phyloP scores from a whole-genome alignment of 2,888 invertebrate genomes.

The Megamerina dolium region DNA sequence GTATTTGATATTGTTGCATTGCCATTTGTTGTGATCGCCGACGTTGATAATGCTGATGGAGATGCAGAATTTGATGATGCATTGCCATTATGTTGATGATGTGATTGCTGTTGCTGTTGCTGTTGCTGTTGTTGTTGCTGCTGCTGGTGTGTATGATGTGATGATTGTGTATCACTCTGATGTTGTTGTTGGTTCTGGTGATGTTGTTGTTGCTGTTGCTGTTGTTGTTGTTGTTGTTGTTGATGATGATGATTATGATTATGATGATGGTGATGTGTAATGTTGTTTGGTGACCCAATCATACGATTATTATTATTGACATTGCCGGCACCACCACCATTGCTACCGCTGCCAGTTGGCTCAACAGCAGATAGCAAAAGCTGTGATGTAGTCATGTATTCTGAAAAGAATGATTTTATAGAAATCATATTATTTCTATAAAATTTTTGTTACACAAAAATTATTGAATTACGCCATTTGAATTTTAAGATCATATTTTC shows the following conservation, averaged over 20 bases:
- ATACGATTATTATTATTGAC: constrained; percentile 1
- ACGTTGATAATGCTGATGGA: neutral
- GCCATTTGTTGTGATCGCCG: neutral
- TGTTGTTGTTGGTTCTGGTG: too few relatives aligned
- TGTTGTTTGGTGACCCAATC: constrained; percentile 1
- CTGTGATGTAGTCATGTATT: constrained; percentile 65
- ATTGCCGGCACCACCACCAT: neutral
- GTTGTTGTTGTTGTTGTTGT: constrained; percentile 3
- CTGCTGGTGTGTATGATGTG: constrained; percentile 22
- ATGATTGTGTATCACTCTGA: constrained; percentile 23
- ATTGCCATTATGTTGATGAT: constrained; percentile 45
- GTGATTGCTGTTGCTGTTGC: constrained; percentile 22
- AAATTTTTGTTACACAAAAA: too few relatives aligned
- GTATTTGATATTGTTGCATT: too few relatives aligned
- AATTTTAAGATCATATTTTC: too few relatives aligned
- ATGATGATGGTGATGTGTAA: too few relatives aligned
- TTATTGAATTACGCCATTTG: too few relatives aligned
- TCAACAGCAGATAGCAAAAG: constrained; percentile 66
- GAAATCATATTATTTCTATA: too few relatives aligned
- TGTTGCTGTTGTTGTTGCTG: constrained; percentile 50
- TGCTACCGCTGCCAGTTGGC: constrained; percentile 53
- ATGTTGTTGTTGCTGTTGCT: constrained; percentile 40
- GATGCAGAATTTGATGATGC: neutral
- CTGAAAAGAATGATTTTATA: constrained; percentile 27
- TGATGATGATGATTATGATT: too few relatives aligned